phyloP scores from a whole-genome alignment of 2,797 vertebrate species.

The Malacoraja senta region DNA sequence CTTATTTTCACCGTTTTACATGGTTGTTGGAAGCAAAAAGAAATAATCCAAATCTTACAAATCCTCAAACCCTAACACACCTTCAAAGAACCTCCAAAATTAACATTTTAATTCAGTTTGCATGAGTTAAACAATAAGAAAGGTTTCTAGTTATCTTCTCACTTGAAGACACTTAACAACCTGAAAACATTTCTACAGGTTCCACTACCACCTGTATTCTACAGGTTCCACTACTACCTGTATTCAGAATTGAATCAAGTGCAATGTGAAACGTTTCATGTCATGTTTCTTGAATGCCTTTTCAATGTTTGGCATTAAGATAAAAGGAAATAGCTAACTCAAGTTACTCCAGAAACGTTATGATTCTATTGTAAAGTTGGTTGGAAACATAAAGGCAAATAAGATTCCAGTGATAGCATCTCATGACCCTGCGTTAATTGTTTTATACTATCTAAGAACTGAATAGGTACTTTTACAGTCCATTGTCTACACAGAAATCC shows the following conservation, averaged over 20 bases:
- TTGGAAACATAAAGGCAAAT: neutral
- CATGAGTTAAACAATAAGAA: neutral
- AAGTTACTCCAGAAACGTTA: neutral
- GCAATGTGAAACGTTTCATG: neutral
- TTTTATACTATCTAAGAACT: neutral
- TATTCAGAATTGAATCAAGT: neutral
- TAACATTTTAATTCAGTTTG: neutral
- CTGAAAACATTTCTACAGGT: neutral
- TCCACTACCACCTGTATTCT: neutral
- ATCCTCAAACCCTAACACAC: neutral
- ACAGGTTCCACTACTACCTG: neutral
- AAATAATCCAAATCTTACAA: constrained; percentile 1
- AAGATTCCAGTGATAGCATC: neutral
- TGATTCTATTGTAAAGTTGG: neutral
- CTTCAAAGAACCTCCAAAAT: neutral
- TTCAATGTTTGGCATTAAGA: neutral
- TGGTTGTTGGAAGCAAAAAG: constrained; percentile 4
- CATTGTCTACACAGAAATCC: neutral
- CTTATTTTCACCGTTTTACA: constrained; percentile 9
- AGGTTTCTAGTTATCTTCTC: neutral
- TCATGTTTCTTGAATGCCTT: neutral
- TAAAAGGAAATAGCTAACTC: neutral
- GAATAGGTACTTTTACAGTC: neutral
- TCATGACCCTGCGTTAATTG: neutral
- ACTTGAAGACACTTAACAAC: neutral